Conservation (phyloP, 2,888 invertebrate genomes). For the Pammene fasciana region DNA sequence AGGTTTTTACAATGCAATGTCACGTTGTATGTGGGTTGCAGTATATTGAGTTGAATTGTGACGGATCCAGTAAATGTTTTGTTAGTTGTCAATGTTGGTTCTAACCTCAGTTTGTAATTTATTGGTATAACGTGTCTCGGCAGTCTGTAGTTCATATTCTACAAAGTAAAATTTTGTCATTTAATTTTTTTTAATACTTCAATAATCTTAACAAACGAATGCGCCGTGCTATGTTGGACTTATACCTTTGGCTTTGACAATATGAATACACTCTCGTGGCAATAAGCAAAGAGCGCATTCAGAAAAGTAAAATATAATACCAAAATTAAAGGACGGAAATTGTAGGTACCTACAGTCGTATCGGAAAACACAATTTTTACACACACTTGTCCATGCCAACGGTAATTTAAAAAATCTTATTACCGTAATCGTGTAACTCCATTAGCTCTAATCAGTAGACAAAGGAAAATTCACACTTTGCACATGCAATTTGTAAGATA, state of each 20-base stretch:
- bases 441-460: background rate
- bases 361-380: too few species aligned
- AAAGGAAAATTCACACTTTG: constrained; percentile 2
- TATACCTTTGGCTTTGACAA: too few species aligned
- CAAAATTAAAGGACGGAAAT: too few species aligned
- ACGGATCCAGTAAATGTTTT: constrained; percentile 84
- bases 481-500: background rate
- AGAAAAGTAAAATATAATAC: too few species aligned
- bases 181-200: too few species aligned
- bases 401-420: background rate
- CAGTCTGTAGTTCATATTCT: constrained; percentile 68
- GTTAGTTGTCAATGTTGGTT: constrained; percentile 82
- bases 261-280: too few species aligned
- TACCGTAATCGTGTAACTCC: background rate
- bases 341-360: too few species aligned
- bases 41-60: constrained; percentile 71
- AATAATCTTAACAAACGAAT: too few species aligned
- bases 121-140: constrained; percentile 84
- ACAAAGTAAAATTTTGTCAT: constrained; percentile 45
- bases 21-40: constrained; percentile 69
- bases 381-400: too few species aligned
- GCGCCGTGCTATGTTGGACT: too few species aligned
- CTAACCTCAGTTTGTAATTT: constrained; percentile 86
- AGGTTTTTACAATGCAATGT: constrained; percentile 85
- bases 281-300: too few species aligned